A percentile compares a stretch with the other conserved stretches of the same genome.
These are phyloP conservation scores for Fistularia commersonii DNA, from an alignment of 2,797 vertebrate genomes.

Conservation along the genomic window DNA sequence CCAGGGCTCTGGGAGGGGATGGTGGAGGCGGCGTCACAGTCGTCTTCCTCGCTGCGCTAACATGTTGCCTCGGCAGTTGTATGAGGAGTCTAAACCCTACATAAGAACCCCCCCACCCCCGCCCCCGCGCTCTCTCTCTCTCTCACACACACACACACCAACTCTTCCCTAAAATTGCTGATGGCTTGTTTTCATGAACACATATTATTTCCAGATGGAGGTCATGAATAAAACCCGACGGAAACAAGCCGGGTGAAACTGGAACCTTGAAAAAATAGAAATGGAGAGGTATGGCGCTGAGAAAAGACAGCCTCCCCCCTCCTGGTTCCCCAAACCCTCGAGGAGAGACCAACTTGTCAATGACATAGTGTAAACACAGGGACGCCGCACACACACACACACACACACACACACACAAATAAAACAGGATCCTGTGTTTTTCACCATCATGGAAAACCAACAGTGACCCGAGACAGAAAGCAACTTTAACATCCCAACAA, in stretches of 20 bases:
- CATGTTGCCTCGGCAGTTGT: slow-evolving; percentile 18
- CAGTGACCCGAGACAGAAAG: slow-evolving; percentile 41
- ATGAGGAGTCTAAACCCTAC: too few species aligned
- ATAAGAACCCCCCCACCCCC: neutral
- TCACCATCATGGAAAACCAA: slow-evolving; percentile 28
- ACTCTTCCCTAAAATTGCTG: slow-evolving; percentile 68
- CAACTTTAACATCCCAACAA: slow-evolving; percentile 24
- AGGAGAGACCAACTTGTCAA: slow-evolving; percentile 55
- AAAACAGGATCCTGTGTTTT: slow-evolving; percentile 21
- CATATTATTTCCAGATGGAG: slow-evolving; percentile 84
- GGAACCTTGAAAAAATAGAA: slow-evolving; percentile 78
- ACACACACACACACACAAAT: slow-evolving; percentile 47
- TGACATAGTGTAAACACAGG: slow-evolving; percentile 52
- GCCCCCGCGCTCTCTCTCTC: slow-evolving; percentile 5
- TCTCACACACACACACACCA: slow-evolving; percentile 19
- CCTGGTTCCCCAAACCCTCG: slow-evolving; percentile 32
- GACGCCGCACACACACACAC: slow-evolving; percentile 48
- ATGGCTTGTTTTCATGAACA: slow-evolving; percentile 76
- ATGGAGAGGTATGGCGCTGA: slow-evolving; percentile 47
- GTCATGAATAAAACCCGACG: slow-evolving; percentile 76
- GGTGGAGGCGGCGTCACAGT: slow-evolving; percentile 30
- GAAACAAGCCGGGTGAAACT: slow-evolving; percentile 78
- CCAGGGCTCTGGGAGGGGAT: slow-evolving; percentile 38
- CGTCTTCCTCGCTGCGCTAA: slow-evolving; percentile 26
- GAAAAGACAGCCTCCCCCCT: slow-evolving; percentile 55